phyloP scores from a whole-genome alignment of 2,113 vertebrate genomes.

The Triplophysa rosa region DNA sequence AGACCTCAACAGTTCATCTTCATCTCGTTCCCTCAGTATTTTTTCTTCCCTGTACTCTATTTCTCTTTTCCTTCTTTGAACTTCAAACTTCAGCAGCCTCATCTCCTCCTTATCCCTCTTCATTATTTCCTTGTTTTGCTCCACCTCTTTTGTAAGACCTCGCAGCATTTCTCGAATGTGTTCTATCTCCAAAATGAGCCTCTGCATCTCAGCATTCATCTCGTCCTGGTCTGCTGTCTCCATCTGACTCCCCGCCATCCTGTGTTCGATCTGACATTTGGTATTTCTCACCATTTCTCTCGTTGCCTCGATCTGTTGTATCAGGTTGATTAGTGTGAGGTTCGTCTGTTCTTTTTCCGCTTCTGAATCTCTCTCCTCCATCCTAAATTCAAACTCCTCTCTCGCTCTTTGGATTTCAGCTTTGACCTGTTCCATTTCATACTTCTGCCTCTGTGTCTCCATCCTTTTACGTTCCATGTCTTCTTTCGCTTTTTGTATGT shows the following conservation, averaged over 20 bases:
- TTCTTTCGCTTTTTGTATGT: conserved; percentile 48
- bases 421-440: conserved; percentile 49
- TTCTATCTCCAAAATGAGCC: conserved; percentile 44
- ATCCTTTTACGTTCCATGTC: conserved; percentile 51
- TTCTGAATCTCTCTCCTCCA: conserved; percentile 30
- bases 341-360: conserved; percentile 49
- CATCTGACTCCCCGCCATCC: conserved; percentile 16
- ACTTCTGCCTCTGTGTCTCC: conserved; percentile 42
- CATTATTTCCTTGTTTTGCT: conserved; percentile 37
- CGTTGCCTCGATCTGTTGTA: conserved; percentile 43
- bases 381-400: conserved; percentile 45
- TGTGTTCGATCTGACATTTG: conserved; percentile 43
- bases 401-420: conserved; percentile 48
- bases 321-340: conserved; percentile 41
- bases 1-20: conserved; percentile 46
- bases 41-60: conserved; percentile 50
- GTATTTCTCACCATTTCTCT: conserved; percentile 46
- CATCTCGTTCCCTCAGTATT: conserved; percentile 38
- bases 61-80: conserved; percentile 46
- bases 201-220: conserved; percentile 51
- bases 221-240: conserved; percentile 26
- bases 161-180: conserved; percentile 45
- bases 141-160: conserved; percentile 40
- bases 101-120: conserved; percentile 47
- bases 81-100: conserved; percentile 38